Evolutionary conservation across 2,888 invertebrate species (phyloP).

Genomic region (Epistrophe eligans): DNA sequence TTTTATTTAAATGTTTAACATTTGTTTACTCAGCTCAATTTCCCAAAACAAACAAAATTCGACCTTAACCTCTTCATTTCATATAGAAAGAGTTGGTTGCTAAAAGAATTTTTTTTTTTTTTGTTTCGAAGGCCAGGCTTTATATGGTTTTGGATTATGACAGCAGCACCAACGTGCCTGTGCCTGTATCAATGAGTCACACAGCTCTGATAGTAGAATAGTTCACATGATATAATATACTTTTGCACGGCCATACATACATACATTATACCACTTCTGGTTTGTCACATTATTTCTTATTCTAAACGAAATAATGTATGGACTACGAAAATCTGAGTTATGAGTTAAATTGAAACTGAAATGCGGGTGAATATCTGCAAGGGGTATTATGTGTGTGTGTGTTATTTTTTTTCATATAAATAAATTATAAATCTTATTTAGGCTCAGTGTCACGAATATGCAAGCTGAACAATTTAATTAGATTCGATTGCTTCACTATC

Average conservation of each 20-base stretch:
- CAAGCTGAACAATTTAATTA: slow-evolving; percentile 38
- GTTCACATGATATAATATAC: neutral
- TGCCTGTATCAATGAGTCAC: slow-evolving; percentile 20
- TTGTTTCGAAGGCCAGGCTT: slow-evolving; percentile 15
- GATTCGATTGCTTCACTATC: slow-evolving; percentile 30
- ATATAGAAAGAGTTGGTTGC: neutral
- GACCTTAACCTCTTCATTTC: slow-evolving; percentile 34
- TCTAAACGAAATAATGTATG: neutral
- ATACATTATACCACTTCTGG: slow-evolving; percentile 6
- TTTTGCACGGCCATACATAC: neutral
- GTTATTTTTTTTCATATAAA: slow-evolving; percentile 14
- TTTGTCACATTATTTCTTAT: neutral
- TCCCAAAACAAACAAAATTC: slow-evolving; percentile 32
- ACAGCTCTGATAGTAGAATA: slow-evolving; percentile 15
- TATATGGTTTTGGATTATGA: slow-evolving; percentile 27
- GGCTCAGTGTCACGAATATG: slow-evolving; percentile 24
- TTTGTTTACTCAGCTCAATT: slow-evolving; percentile 19
- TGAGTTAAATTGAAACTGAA: slow-evolving; percentile 37
- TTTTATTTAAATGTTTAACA: neutral
- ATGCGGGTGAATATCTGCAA: slow-evolving; percentile 45
- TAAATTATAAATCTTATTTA: slow-evolving; percentile 28
- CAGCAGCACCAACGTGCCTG: slow-evolving; percentile 1
- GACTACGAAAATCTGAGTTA: neutral
- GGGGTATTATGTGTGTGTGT: neutral
- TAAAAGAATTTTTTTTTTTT: slow-evolving; percentile 1